phyloP scores from a whole-genome alignment of 1,140 invertebrate species.

The Marisa cornuarietis region DNA sequence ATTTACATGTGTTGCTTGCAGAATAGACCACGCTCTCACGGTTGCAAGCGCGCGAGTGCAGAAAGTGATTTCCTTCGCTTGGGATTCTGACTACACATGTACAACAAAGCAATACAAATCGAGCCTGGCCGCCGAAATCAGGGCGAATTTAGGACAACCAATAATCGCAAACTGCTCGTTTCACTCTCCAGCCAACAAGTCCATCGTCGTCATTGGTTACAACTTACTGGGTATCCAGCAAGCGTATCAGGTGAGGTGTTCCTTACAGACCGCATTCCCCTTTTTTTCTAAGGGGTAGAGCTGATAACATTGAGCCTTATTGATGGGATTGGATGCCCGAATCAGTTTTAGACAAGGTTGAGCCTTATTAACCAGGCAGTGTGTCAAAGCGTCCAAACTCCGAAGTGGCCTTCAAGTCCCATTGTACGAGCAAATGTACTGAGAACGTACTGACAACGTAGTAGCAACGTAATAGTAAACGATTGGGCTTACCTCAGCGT shows the following conservation, averaged over 20 bases:
- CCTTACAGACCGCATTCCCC: neutral
- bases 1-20: neutral
- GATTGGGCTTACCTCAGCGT: too few relatives aligned
- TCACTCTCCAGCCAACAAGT: constrained; percentile 46
- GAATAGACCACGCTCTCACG: constrained; percentile 46
- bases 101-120: constrained; percentile 30
- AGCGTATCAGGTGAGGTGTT: constrained; percentile 37
- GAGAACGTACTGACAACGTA: too few relatives aligned
- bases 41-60: constrained; percentile 40
- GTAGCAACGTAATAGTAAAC: too few relatives aligned
- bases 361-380: too few relatives aligned
- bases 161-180: constrained; percentile 54
- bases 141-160: constrained; percentile 30
- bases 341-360: too few relatives aligned
- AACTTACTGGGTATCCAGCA: constrained; percentile 45
- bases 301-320: too few relatives aligned
- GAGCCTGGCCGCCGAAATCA: constrained; percentile 38
- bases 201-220: constrained; percentile 54
- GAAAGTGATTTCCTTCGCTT: constrained; percentile 50
- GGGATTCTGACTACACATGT: constrained; percentile 53
- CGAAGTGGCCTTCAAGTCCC: too few relatives aligned
- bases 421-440: too few relatives aligned
- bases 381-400: too few relatives aligned
- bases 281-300: too few relatives aligned
- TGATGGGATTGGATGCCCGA: too few relatives aligned